Conservation (phyloP, 2,888 invertebrate genomes). For the Hyposoter dolosus region DNA sequence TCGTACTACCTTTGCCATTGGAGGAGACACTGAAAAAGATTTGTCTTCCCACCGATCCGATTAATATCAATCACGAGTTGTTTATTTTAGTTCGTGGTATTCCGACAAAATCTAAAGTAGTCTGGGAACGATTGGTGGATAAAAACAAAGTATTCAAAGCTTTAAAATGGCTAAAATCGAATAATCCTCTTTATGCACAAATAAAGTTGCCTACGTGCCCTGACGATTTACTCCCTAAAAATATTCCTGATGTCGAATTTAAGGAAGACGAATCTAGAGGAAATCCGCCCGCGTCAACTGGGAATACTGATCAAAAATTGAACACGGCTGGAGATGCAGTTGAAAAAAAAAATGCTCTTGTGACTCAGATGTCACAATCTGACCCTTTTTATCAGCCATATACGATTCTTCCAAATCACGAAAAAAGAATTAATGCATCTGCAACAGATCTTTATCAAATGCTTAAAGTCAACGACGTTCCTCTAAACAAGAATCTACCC, state of each 20-base stretch:
- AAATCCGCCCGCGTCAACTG: too few species aligned
- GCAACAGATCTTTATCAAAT: slow-evolving; percentile 53
- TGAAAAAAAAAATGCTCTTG: slow-evolving; percentile 6
- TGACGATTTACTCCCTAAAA: slow-evolving; percentile 58
- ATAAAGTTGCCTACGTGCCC: slow-evolving; percentile 71
- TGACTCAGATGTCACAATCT: slow-evolving; percentile 52
- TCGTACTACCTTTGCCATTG: slow-evolving; percentile 72
- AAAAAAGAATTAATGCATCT: slow-evolving; percentile 65
- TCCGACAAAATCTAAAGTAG: slow-evolving; percentile 74
- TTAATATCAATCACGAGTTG: slow-evolving; percentile 75
- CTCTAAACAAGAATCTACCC: slow-evolving; percentile 35
- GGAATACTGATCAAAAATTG: too few species aligned
- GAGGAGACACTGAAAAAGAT: slow-evolving; percentile 77
- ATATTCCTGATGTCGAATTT: slow-evolving; percentile 52
- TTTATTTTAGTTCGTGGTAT: slow-evolving; percentile 77
- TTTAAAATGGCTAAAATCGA: slow-evolving; percentile 74
- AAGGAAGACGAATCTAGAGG: not conserved
- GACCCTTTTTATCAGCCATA: slow-evolving; percentile 66
- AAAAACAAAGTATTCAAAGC: slow-evolving; percentile 75
- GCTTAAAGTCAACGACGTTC: slow-evolving; percentile 64
- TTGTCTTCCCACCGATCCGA: slow-evolving; percentile 72
- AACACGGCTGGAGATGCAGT: not conserved
- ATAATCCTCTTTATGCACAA: slow-evolving; percentile 73
- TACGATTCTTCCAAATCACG: slow-evolving; percentile 71
- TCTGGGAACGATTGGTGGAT: slow-evolving; percentile 76